phyloP scores from a whole-genome alignment of 2,888 invertebrate genomes.

The Piscicola geometra region DNA sequence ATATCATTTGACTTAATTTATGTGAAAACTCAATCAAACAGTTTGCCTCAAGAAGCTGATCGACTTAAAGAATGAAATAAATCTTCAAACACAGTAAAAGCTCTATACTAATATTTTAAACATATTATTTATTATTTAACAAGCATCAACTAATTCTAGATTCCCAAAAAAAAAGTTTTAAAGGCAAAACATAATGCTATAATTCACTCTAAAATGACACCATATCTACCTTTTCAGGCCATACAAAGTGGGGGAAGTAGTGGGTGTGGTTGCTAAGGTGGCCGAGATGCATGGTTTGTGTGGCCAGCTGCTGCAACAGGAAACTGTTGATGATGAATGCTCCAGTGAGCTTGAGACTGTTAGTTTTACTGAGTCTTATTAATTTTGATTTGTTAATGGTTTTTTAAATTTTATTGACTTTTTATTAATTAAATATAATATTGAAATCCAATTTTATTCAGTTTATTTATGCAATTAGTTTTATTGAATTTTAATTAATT shows the following conservation, averaged over 20 bases:
- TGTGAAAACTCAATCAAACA: too few relatives aligned
- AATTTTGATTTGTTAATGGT: neutral
- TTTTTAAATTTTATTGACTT: too few relatives aligned
- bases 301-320: neutral
- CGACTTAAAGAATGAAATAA: neutral
- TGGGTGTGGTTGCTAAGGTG: neutral
- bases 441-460: neutral
- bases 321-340: neutral
- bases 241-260: neutral
- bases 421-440: neutral
- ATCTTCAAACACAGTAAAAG: neutral
- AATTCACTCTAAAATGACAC: too few relatives aligned
- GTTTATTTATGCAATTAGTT: neutral
- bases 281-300: neutral
- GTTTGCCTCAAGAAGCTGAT: neutral
- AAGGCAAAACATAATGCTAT: too few relatives aligned
- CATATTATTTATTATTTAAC: too few relatives aligned
- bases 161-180: too few relatives aligned
- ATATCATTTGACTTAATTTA: too few relatives aligned
- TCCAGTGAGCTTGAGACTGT: neutral
- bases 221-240: neutral
- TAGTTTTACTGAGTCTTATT: too few relatives aligned
- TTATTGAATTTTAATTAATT: too few relatives aligned
- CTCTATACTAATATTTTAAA: too few relatives aligned
- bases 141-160: too few relatives aligned